Conservation (phyloP, 1,140 invertebrate species). For the Orchesella cincta region DNA sequence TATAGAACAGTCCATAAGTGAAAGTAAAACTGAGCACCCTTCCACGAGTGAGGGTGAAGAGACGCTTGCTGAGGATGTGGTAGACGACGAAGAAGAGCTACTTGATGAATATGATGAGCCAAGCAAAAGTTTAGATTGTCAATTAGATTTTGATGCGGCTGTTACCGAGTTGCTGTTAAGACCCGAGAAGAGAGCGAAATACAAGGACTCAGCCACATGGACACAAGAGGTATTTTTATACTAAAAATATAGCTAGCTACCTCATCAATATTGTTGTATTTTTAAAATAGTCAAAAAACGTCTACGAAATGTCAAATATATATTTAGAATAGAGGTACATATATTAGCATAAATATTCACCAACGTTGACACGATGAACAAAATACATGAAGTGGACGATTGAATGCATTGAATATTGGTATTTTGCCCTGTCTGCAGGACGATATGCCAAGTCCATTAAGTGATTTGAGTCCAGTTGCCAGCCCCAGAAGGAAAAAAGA, state of each 20-base stretch:
- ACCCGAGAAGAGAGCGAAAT: constrained; percentile 21
- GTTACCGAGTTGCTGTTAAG: constrained; percentile 4
- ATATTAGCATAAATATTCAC: too few species aligned
- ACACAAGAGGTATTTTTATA: too few species aligned
- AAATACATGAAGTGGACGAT: too few species aligned
- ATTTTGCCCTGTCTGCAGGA: too few species aligned
- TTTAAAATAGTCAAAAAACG: too few species aligned
- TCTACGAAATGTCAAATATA: too few species aligned
- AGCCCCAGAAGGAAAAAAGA: constrained; percentile 37
- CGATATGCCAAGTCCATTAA: constrained; percentile 39
- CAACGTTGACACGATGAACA: too few species aligned
- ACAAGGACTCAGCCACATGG: constrained; percentile 48
- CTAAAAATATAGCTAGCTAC: too few species aligned
- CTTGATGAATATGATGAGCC: constrained; percentile 32
- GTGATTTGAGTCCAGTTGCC: constrained; percentile 36
- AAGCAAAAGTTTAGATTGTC: neutral
- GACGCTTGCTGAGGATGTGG: constrained; percentile 8
- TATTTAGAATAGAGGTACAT: too few species aligned
- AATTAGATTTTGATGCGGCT: constrained; percentile 31
- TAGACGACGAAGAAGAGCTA: constrained; percentile 17
- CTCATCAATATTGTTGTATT: too few species aligned
- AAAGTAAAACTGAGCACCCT: constrained; percentile 17
- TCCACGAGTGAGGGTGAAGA: constrained; percentile 19
- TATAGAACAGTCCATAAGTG: constrained; percentile 11
- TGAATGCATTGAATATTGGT: too few species aligned